Conservation (phyloP, 2,888 invertebrate genomes). For the Carabus problematicus region DNA sequence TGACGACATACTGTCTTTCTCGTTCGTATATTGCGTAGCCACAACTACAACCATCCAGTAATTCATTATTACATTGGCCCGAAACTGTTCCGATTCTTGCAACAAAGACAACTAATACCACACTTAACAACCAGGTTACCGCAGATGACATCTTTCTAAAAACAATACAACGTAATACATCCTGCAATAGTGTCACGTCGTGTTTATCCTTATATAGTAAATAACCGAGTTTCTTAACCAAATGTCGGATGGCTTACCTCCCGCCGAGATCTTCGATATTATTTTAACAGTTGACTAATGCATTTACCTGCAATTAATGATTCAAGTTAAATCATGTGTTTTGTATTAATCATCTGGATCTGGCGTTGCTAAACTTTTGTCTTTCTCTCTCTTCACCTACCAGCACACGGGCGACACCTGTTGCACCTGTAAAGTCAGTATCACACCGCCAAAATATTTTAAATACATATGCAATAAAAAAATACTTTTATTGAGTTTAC, state of each 20-base stretch:
- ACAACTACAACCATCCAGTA: constrained; percentile 63
- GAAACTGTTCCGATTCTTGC: background rate
- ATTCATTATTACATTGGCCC: constrained; percentile 21
- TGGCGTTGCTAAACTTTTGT: too few relatives aligned
- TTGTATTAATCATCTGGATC: too few relatives aligned
- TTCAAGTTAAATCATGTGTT: constrained; percentile 2
- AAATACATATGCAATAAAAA: background rate
- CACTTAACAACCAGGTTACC: constrained; percentile 1
- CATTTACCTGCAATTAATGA: background rate
- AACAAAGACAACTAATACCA: background rate
- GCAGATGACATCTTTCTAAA: background rate
- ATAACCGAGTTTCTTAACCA: background rate
- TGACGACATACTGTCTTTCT: constrained; percentile 67
- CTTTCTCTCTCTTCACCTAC: too few relatives aligned
- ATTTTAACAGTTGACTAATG: background rate
- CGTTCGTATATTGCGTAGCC: constrained; percentile 63
- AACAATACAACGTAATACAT: background rate
- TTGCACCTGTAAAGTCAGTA: constrained; percentile 31
- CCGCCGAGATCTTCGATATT: constrained; percentile 1
- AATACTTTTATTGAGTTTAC: constrained; percentile 13
- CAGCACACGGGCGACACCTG: constrained; percentile 30
- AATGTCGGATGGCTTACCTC: constrained; percentile 6
- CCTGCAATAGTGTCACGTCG: background rate
- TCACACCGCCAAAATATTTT: background rate
- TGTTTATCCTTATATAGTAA: background rate